Base-by-base conservation (phyloP, 1,140 invertebrate species). In the Tetramorium simillimum region DNA sequence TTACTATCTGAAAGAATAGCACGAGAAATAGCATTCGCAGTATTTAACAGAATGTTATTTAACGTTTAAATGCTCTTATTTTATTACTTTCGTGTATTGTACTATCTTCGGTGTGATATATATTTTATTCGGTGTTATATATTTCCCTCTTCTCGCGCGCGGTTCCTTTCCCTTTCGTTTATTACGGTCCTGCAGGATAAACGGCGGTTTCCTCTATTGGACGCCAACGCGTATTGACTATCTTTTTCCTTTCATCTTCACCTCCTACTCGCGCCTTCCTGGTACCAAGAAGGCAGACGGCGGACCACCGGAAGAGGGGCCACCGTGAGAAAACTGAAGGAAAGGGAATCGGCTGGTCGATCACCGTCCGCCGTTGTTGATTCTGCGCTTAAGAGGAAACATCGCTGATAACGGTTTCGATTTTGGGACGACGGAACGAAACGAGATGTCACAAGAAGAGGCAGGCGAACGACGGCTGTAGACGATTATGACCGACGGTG, bases 281-380 rank as follows among this genome's bases (percentile, higher is more conserved):
- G 85, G 80, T 72, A 89, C 63, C 77, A 53, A 76, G 73, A 46
- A 58, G 72, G 72, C 67, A 72, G 56, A 43, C 60, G 70, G 60
- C 88, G 77, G 89, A 73, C 88, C 77, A 89, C 88, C 89, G 88
- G 89, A 89, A 89, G 89, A 90, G 88, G 89, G 89, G 85, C 65
- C 77, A 89, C 88, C 89, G 89, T 90, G 89, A 89, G 89, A 90
- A 89, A 90, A 87, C 69, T 62, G 53, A 80, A 65, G 72, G 56
- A 80, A 82, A 84, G 76, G 58, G 88, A 82, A 89, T 81, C 70
- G 67, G 51, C 58, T 60, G 70, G 24, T 86, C 60, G 85, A 51
- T 86, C 63, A 72, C 67, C 69, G 62, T 87, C 53, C 65, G 73
- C 7, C 49, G 84, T 85, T 85, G 73, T 90, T 88, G 85, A 88